phyloP scores from a whole-genome alignment of 2,113 vertebrate species.

The Rhombomys opimus region DNA sequence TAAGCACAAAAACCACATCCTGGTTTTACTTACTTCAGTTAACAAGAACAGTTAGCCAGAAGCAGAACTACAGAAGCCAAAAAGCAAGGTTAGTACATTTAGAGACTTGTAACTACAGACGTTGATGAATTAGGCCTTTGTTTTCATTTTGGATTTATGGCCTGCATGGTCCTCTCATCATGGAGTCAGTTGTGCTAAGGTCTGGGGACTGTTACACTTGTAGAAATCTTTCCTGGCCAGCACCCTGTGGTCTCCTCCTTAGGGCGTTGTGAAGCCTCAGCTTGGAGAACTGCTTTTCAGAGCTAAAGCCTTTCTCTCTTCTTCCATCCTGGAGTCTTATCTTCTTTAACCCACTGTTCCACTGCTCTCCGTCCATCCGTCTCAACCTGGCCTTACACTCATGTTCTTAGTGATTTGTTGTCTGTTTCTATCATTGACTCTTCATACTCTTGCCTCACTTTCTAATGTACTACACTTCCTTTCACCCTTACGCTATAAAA shows the following conservation, averaged over 20 bases:
- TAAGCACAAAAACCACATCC: too few relatives aligned
- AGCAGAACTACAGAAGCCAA: too few relatives aligned
- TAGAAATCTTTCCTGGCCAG: background rate
- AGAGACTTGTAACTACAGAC: background rate
- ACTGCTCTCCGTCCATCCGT: background rate
- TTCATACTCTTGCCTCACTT: too few relatives aligned
- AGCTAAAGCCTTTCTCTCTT: too few relatives aligned
- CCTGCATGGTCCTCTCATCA: background rate
- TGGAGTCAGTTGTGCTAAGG: background rate
- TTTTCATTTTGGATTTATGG: background rate
- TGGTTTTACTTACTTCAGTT: too few relatives aligned
- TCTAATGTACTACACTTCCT: background rate
- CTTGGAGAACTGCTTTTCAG: background rate
- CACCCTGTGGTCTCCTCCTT: background rate
- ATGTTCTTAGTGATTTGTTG: background rate
- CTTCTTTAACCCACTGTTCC: background rate
- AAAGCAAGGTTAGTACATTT: background rate
- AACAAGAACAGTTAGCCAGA: too few relatives aligned
- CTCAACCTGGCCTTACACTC: background rate
- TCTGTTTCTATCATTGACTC: background rate
- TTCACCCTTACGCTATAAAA: background rate
- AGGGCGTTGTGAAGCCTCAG: background rate
- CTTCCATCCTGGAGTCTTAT: background rate
- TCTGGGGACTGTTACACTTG: background rate
- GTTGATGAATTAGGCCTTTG: background rate